phyloP scores from a whole-genome alignment of 2,113 vertebrate species.

The Paratilapia polleni region DNA sequence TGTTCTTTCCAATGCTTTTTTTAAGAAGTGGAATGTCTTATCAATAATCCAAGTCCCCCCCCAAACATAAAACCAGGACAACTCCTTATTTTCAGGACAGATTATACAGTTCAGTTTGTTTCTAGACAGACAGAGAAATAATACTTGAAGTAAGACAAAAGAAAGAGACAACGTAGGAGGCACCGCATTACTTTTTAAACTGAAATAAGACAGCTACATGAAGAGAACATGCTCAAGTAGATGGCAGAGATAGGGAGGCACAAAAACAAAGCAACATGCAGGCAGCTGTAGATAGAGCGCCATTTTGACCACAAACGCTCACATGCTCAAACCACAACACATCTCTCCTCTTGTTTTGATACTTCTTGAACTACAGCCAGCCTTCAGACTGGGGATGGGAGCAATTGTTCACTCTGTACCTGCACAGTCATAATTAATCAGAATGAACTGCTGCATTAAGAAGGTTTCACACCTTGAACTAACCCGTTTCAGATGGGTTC shows the following conservation, averaged over 20 bases:
- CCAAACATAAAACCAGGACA: not conserved
- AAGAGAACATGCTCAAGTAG: slow-evolving; percentile 18
- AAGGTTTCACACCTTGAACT: not conserved
- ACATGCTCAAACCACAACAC: slow-evolving; percentile 64
- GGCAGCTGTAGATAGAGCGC: slow-evolving; percentile 62
- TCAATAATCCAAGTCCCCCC: not conserved
- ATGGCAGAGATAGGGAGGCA: slow-evolving; percentile 43
- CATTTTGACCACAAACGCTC: slow-evolving; percentile 60
- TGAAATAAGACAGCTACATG: slow-evolving; percentile 12
- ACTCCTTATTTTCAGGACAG: not conserved
- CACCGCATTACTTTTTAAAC: not conserved
- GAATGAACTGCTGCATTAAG: not conserved
- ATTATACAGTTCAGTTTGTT: not conserved
- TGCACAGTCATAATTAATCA: slow-evolving; percentile 5
- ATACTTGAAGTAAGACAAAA: not conserved
- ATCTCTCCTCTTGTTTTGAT: slow-evolving; percentile 40
- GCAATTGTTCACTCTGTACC: slow-evolving; percentile 19
- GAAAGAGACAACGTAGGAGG: not conserved
- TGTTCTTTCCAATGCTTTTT: not conserved
- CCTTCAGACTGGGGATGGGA: not conserved
- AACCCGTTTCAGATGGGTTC: not conserved
- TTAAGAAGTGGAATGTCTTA: not conserved
- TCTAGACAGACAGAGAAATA: not conserved
- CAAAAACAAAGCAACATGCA: slow-evolving; percentile 41
- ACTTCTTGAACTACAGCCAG: slow-evolving; percentile 42